Conservation (phyloP, 2,797 vertebrate genomes). For the Crocidura indochinensis region DNA sequence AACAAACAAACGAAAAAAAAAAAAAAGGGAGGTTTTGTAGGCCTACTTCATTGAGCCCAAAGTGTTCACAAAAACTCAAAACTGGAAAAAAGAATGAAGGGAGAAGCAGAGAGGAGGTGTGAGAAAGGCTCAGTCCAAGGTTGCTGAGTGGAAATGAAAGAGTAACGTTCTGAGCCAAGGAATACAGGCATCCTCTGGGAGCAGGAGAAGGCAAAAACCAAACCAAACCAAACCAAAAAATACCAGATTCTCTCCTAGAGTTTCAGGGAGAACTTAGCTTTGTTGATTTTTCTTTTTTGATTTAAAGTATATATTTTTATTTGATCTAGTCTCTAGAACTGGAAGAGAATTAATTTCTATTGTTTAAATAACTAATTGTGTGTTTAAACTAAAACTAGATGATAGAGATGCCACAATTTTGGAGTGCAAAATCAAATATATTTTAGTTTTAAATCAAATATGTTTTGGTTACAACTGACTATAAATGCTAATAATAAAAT, state of each 20-base stretch:
- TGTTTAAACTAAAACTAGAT: not conserved
- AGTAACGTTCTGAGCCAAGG: not conserved
- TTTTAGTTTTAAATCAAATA: constrained; percentile 48
- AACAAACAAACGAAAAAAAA: too few relatives aligned
- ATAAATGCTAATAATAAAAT: constrained; percentile 34
- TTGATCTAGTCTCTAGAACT: constrained; percentile 14
- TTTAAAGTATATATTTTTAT: not conserved
- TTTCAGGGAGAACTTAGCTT: not conserved
- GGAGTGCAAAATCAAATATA: constrained; percentile 26
- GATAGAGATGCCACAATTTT: constrained; percentile 36
- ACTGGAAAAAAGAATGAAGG: constrained; percentile 24
- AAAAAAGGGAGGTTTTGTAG: not conserved
- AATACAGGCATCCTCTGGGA: not conserved
- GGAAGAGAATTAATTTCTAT: not conserved
- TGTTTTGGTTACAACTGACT: not conserved
- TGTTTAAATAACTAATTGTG: constrained; percentile 34
- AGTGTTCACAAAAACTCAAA: not conserved
- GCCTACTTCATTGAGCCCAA: not conserved
- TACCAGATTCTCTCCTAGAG: not conserved
- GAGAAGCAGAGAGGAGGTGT: not conserved
- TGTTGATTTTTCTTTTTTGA: not conserved
- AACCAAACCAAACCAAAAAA: too few relatives aligned
- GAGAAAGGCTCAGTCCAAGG: not conserved
- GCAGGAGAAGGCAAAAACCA: not conserved
- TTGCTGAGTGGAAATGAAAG: not conserved